Conservation (phyloP, 2,113 vertebrate genomes). For the Esox niger region DNA sequence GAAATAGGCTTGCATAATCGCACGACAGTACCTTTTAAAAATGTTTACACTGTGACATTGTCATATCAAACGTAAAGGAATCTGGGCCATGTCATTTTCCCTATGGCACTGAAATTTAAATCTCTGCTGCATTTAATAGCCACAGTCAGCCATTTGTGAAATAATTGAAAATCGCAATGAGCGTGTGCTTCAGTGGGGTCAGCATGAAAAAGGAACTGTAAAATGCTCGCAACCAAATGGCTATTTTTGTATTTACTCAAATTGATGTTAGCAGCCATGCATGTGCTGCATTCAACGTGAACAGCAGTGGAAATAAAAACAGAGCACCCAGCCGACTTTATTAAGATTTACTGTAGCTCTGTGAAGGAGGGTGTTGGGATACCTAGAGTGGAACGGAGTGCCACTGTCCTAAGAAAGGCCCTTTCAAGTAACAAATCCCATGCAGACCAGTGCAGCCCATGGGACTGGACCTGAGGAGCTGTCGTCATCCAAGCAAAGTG, state of each 20-base stretch:
- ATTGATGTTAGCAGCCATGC: conserved; percentile 17
- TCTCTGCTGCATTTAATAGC: conserved; percentile 21
- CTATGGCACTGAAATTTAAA: conserved; percentile 22
- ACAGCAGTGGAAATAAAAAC: background rate
- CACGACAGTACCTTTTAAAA: conserved; percentile 11
- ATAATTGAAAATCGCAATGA: conserved; percentile 43
- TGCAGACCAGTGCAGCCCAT: background rate
- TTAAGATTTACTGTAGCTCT: background rate
- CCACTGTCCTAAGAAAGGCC: conserved; percentile 12
- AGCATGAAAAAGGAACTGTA: conserved; percentile 18
- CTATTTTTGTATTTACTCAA: conserved; percentile 21
- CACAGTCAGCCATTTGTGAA: conserved; percentile 22
- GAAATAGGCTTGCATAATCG: background rate
- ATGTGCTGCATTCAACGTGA: background rate
- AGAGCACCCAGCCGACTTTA: conserved; percentile 6
- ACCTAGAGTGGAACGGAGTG: too few relatives aligned
- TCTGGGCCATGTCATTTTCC: conserved; percentile 26
- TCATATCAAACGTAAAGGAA: conserved; percentile 30
- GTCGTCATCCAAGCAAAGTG: conserved; percentile 18
- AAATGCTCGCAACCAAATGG: conserved; percentile 18
- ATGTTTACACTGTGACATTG: conserved; percentile 11
- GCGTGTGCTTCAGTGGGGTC: conserved; percentile 31
- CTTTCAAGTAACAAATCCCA: background rate
- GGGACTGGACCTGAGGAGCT: background rate
- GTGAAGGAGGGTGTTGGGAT: conserved; percentile 20